Conservation (phyloP, 2,797 vertebrate genomes). For the Oryzias sinensis region DNA sequence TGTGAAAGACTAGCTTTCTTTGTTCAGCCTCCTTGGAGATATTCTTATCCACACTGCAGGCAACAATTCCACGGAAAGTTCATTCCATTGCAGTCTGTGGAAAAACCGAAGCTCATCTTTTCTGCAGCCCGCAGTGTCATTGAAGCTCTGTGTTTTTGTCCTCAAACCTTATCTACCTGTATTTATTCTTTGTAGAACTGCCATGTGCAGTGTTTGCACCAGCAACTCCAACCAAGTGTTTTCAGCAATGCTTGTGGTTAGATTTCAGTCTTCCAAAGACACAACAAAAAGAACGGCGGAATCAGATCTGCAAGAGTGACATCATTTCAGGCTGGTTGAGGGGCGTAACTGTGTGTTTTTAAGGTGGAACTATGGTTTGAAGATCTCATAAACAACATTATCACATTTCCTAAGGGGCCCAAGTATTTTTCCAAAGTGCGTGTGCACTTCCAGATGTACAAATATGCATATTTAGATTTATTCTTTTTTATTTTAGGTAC, state of each 20-base stretch:
- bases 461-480: too few relatives aligned
- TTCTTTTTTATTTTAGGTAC: neutral
- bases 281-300: conserved; percentile 32
- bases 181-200: conserved; percentile 20
- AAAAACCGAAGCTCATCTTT: conserved; percentile 5
- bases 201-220: conserved; percentile 46
- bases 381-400: neutral
- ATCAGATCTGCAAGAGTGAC: conserved; percentile 32
- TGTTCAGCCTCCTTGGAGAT: conserved; percentile 24
- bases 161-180: conserved; percentile 12
- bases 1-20: conserved; percentile 19
- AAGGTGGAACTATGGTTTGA: neutral
- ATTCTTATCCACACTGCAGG: conserved; percentile 29
- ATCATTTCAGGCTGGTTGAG: conserved; percentile 1
- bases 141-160: conserved; percentile 19
- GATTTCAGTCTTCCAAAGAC: conserved; percentile 40
- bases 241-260: conserved; percentile 32
- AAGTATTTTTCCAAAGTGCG: neutral
- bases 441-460: neutral
- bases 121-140: neutral
- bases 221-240: conserved; percentile 41
- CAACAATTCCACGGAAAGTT: conserved; percentile 3
- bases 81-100: conserved; percentile 7
- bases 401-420: neutral
- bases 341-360: conserved; percentile 6